These are phyloP conservation scores for Neotragus pygmaeus DNA, from an alignment of 2,113 vertebrate genomes.

Conservation along the genomic window DNA sequence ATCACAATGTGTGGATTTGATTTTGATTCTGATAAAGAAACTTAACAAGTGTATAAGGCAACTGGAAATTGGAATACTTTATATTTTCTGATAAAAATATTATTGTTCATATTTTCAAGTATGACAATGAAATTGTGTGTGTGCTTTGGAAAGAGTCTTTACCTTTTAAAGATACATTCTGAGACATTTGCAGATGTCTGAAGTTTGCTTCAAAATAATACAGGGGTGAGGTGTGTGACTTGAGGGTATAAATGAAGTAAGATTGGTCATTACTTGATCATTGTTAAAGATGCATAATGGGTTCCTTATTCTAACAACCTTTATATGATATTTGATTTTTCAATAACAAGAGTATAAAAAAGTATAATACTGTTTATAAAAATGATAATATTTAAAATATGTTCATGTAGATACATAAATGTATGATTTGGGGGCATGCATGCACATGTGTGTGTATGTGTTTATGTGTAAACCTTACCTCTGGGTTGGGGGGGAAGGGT, in stretches of 20 bases:
- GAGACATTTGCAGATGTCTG: not conserved
- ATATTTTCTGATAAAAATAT: not conserved
- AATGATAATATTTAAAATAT: not conserved
- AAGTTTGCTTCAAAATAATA: not conserved
- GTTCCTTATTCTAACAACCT: not conserved
- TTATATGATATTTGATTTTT: not conserved
- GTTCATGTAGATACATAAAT: not conserved
- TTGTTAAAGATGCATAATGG: not conserved
- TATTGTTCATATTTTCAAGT: not conserved
- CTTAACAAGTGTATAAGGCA: not conserved
- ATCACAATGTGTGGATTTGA: not conserved
- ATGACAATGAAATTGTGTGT: not conserved
- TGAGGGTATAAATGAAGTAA: not conserved
- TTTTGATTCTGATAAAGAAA: not conserved
- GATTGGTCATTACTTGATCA: not conserved
- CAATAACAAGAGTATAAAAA: not conserved
- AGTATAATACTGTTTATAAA: not conserved
- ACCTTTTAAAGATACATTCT: not conserved
- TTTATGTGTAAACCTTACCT: not conserved
- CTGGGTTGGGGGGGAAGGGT: not conserved
- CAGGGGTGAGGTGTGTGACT: rapidly evolving
- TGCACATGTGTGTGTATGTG: not conserved
- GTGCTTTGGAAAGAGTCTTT: not conserved
- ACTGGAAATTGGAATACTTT: not conserved
- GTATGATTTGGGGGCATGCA: not conserved